Base-by-base conservation (phyloP, 1,140 invertebrate species). In the Scylla paramamosain region DNA sequence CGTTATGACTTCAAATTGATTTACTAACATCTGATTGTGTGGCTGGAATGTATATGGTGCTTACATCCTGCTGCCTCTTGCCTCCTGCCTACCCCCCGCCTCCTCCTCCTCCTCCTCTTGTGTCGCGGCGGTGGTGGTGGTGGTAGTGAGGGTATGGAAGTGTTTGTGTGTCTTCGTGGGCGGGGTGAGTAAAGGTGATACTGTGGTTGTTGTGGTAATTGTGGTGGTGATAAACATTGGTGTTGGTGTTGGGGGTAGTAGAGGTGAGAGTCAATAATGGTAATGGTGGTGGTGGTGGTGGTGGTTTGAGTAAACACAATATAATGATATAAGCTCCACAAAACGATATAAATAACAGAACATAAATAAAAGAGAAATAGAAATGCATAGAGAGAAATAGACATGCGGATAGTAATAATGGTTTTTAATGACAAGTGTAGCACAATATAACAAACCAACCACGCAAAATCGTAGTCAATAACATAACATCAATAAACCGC, bases 1-100 rank as follows among this genome's bases (percentile, higher is more conserved):
- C 2, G 67, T 77, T 77, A 77, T 77, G 67, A 77, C 67, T 77
- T n/a, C 67, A 77, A 77, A 77, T 77, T 77, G 67, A 77, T 77
- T 77, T 77, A 77, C 67, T 77, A 77, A 77, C 67, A 77, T 77
- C 67, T 77, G 67, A 77, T 77, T 77, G 67, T 77, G 67, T 77
- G 67, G 67, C 67, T 77, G 67, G 67, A 77, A 77, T 77, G 67
- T 77, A 77, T 77, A 77, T 77, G 67, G 67, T 77, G 20, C 67
- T n/a, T 59, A 59, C 52, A 16, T 59, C 12, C 39, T 39, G 39
- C 39, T 39, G 52, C 52, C 52, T 59, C 52, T 8, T 59, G 10
- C 52, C 52, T 59, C 52, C 52, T 59, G 12, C 52, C 20, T 20
- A 16, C 20, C 52, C 10, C 20, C 10, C 20, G 0, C 52, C 52